Percentiles rank a stretch among this genome's conserved stretches.
These are phyloP conservation scores for Drosophila bipectinata DNA, from an alignment of 1,140 invertebrate genomes.

Conservation along the genomic window DNA sequence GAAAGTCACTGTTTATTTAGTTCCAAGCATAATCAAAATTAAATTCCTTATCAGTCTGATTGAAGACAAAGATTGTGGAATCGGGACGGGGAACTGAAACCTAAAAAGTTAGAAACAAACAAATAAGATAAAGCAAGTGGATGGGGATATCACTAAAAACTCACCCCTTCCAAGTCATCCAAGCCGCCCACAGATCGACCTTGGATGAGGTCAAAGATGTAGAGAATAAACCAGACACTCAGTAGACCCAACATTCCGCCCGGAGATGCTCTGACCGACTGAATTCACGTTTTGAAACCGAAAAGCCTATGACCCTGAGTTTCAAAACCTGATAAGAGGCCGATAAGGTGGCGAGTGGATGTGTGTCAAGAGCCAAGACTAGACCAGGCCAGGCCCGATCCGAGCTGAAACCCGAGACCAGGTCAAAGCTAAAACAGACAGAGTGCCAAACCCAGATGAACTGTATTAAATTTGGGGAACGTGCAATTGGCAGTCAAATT, in stretches of 20 bases:
- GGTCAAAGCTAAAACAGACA: constrained; percentile 32
- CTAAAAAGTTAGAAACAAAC: background rate
- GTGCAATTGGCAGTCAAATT: constrained; percentile 67
- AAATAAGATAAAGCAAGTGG: too few species aligned
- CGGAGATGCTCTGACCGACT: constrained; percentile 21
- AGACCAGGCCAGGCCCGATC: constrained; percentile 9
- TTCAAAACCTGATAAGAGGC: constrained; percentile 34
- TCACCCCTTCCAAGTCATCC: constrained; percentile 40
- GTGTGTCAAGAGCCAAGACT: constrained; percentile 39
- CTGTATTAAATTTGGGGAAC: constrained; percentile 72
- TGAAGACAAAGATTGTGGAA: constrained; percentile 56
- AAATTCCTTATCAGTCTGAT: constrained; percentile 22
- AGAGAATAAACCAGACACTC: constrained; percentile 27
- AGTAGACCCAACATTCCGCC: constrained; percentile 44
- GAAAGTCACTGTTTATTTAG: background rate
- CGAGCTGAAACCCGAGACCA: constrained; percentile 6
- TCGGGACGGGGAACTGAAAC: constrained; percentile 38
- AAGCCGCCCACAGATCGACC: constrained; percentile 19
- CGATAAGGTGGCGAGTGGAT: constrained; percentile 33
- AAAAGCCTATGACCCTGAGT: constrained; percentile 2
- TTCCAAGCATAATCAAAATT: background rate
- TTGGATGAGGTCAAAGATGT: constrained; percentile 51
- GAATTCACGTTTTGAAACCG: constrained; percentile 4
- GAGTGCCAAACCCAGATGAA: constrained; percentile 51
- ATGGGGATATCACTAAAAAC: background rate